These are phyloP conservation scores for Liolophura sinensis DNA, from an alignment of 1,140 invertebrate genomes.

Conservation along the genomic window DNA sequence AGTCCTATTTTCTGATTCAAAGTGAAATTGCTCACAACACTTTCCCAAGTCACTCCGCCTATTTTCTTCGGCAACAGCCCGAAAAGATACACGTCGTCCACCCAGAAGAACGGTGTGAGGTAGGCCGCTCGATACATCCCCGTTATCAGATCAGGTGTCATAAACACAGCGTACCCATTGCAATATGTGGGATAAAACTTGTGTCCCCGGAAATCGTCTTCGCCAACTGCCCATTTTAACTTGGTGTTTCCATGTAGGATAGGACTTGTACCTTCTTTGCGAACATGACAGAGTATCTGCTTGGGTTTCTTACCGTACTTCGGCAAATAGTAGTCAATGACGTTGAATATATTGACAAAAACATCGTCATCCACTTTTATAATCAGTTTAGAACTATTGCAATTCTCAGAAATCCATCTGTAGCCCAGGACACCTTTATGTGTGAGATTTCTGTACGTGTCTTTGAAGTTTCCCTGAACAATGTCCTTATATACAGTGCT, in stretches of 20 bases:
- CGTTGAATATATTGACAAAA: conserved; percentile 71
- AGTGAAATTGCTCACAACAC: conserved; percentile 24
- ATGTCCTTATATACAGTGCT: conserved; percentile 36
- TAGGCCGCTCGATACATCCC: conserved; percentile 44
- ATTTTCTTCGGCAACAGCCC: conserved; percentile 44
- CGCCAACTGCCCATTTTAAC: conserved; percentile 17
- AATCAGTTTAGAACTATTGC: conserved; percentile 69
- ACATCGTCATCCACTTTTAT: conserved; percentile 91
- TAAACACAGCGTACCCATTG: conserved; percentile 54
- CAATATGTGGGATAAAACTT: conserved; percentile 49
- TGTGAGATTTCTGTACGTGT: conserved; percentile 51
- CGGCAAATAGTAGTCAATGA: conserved; percentile 19
- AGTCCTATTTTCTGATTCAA: conserved; percentile 18
- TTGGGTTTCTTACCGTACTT: conserved; percentile 16
- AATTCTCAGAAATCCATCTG: conserved; percentile 73
- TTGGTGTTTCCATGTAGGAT: conserved; percentile 16
- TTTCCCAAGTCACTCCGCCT: conserved; percentile 17
- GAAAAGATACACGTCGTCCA: conserved; percentile 59
- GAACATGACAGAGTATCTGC: conserved; percentile 27
- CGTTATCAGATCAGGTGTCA: conserved; percentile 52
- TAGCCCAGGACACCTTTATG: conserved; percentile 78
- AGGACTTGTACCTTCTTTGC: conserved; percentile 24
- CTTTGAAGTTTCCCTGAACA: conserved; percentile 48
- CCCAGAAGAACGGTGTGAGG: conserved; percentile 52
- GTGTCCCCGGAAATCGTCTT: conserved; percentile 27